phyloP scores from a whole-genome alignment of 2,797 vertebrate species.

The Gymnoscopelus braueri region DNA sequence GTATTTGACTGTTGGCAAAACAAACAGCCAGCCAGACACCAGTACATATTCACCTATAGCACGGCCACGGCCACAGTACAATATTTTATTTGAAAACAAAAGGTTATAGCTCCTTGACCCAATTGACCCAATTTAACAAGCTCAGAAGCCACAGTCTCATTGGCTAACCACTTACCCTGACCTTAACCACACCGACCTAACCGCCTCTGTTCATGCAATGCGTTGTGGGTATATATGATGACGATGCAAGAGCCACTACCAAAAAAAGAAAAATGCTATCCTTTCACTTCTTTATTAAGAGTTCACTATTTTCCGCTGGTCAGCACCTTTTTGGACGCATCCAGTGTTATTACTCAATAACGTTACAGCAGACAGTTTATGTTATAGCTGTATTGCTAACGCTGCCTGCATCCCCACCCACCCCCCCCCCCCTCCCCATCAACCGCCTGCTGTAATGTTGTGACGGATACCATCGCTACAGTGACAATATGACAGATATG shows the following conservation, averaged over 20 bases:
- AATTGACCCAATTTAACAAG: no score
- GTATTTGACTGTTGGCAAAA: constrained; percentile 72
- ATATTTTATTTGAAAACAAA: background rate
- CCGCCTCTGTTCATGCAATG: no score
- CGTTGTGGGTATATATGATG: no score
- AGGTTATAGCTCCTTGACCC: no score
- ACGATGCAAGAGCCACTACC: no score
- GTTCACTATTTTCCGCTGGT: constrained; percentile 6
- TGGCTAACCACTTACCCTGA: no score
- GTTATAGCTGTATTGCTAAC: background rate
- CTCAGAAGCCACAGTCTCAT: no score
- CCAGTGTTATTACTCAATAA: background rate
- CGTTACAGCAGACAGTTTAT: background rate
- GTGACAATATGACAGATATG: constrained; percentile 12
- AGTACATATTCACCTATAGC: constrained; percentile 54
- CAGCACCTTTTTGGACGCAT: background rate
- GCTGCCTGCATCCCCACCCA: background rate
- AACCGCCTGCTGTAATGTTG: constrained; percentile 6
- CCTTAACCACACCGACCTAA: no score
- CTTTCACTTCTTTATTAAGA: constrained; percentile 15
- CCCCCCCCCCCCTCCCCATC: no score
- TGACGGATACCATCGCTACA: constrained; percentile 31
- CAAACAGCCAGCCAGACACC: constrained; percentile 67
- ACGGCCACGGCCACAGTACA: background rate
- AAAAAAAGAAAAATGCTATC: background rate